A percentile compares a stretch with the other conserved stretches of the same genome.
These are phyloP conservation scores for Gastracanthus pulcherrimus DNA, from an alignment of 2,888 invertebrate species.

Conservation along the genomic window DNA sequence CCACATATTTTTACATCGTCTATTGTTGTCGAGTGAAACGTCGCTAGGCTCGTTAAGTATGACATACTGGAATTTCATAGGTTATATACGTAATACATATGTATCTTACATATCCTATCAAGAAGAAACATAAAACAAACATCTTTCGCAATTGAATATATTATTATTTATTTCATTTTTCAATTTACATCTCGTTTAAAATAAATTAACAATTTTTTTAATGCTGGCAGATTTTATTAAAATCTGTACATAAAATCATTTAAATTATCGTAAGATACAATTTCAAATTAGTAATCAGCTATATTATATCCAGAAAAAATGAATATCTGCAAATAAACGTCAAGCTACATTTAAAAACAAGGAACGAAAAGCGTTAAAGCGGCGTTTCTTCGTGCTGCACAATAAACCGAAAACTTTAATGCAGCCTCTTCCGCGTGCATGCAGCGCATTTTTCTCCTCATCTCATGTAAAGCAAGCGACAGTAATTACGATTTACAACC, in stretches of 20 bases:
- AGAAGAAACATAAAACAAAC: neutral
- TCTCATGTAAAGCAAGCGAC: slow-evolving; percentile 1
- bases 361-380: neutral
- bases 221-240: neutral
- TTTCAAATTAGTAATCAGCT: slow-evolving; percentile 26
- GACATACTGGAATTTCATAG: too few relatives aligned
- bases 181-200: too few relatives aligned
- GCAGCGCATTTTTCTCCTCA: neutral
- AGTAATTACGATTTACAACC: slow-evolving; percentile 38
- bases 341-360: neutral
- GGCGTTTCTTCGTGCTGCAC: neutral
- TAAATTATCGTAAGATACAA: neutral
- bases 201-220: neutral
- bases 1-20: neutral
- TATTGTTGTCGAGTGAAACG: slow-evolving; percentile 17
- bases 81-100: neutral
- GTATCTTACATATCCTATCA: neutral
- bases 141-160: neutral
- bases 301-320: neutral
- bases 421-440: neutral
- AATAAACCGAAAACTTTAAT: slow-evolving; percentile 48
- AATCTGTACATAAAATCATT: neutral
- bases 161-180: too few relatives aligned
- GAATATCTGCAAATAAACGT: neutral
- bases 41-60: too few relatives aligned